Percentiles rank a stretch among this genome's conserved stretches.
phyloP scores from a whole-genome alignment of 2,113 vertebrate genomes.

The Neogale vison region DNA sequence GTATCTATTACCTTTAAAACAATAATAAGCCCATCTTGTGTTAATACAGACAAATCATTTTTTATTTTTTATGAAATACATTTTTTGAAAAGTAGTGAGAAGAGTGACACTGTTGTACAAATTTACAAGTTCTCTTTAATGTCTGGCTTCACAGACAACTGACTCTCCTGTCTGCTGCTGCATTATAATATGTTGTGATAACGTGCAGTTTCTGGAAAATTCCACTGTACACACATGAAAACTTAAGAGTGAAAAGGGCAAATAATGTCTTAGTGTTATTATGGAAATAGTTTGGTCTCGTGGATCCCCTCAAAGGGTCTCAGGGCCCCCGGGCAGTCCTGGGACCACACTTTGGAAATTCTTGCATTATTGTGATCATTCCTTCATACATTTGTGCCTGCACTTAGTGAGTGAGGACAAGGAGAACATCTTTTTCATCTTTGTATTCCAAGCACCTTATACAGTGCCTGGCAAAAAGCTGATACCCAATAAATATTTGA shows the following conservation, averaged over 20 bases:
- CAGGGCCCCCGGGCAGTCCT: background rate
- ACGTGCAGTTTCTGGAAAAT: background rate
- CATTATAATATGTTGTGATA: background rate
- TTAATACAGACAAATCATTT: background rate
- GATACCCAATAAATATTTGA: slow-evolving; percentile 35
- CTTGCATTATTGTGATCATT: background rate
- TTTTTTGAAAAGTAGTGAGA: background rate
- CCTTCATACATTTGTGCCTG: background rate
- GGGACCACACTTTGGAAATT: background rate
- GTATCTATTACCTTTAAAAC: slow-evolving; percentile 2
- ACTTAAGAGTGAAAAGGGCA: background rate
- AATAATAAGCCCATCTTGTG: background rate
- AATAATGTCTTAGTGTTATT: background rate
- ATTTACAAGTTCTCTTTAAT: background rate
- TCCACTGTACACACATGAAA: background rate
- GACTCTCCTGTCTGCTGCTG: background rate
- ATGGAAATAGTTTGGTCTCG: slow-evolving; percentile 3
- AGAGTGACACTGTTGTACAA: background rate
- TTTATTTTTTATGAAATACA: background rate
- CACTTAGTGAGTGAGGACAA: too few species aligned
- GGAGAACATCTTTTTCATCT: background rate
- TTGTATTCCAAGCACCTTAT: background rate
- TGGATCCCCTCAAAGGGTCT: background rate
- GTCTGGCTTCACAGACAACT: background rate
- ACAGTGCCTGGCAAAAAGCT: background rate